Evolutionary conservation across 1,140 invertebrate genomes (phyloP).

Genomic region (Phenacoccus solenopsis): DNA sequence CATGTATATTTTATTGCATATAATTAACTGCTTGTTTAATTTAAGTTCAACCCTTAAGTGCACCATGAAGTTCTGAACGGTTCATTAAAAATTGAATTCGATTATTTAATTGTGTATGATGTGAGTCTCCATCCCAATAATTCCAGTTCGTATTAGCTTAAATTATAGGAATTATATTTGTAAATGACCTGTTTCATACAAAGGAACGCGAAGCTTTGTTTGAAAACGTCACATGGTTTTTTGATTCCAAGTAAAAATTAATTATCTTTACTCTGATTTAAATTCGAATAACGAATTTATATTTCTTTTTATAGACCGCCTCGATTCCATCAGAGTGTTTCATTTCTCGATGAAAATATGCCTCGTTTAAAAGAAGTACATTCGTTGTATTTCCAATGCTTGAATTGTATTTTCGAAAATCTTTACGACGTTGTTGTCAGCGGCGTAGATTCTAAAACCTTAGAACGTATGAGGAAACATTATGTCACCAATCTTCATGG

Average conservation of each 20-base stretch:
- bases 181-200: not conserved
- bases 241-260: not conserved
- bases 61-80: not conserved
- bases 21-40: not conserved
- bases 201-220: not conserved
- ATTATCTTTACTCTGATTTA: not conserved
- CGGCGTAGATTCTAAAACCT: not conserved
- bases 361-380: constrained; percentile 14
- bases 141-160: not conserved
- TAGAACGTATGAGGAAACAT: not conserved
- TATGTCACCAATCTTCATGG: constrained; percentile 12
- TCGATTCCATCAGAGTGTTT: not conserved
- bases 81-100: not conserved
- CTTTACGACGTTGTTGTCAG: not conserved
- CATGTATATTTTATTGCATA: not conserved
- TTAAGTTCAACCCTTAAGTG: not conserved
- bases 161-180: not conserved
- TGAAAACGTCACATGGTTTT: not conserved
- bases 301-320: no score
- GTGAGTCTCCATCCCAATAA: not conserved
- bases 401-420: not conserved
- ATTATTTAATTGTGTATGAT: not conserved
- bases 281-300: not conserved
- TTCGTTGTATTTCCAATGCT: constrained; percentile 7
- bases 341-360: not conserved